Evolutionary conservation across 2,888 invertebrate genomes (phyloP).

Genomic region (Loripinus fragilis): DNA sequence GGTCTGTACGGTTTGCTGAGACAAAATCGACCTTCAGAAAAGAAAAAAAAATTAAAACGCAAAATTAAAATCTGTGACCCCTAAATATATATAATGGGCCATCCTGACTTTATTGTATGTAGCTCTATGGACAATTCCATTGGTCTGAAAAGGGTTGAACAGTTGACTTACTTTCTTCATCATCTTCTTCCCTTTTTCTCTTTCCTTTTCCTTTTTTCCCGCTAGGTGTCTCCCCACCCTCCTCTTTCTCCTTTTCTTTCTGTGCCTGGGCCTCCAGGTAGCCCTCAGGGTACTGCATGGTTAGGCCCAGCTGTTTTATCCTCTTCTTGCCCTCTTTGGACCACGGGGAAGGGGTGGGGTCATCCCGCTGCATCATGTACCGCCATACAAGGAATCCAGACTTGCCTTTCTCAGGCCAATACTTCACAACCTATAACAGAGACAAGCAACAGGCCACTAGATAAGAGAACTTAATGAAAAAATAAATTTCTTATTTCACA

Average conservation of each 20-base stretch:
- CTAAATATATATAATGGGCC: too few species aligned
- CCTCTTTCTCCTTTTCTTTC: conserved; percentile 74
- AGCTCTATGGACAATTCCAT: too few species aligned
- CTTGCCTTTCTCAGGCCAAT: conserved; percentile 90
- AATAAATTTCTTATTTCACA: too few species aligned
- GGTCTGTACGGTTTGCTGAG: too few species aligned
- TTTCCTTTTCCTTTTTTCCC: conserved; percentile 75
- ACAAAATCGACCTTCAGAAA: too few species aligned
- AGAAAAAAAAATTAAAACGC: too few species aligned
- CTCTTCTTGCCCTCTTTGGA: conserved; percentile 87
- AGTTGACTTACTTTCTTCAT: conserved; percentile 30
- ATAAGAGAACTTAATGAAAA: too few species aligned
- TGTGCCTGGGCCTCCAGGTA: conserved; percentile 88
- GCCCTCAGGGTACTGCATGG: conserved; percentile 89
- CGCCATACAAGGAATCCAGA: conserved; percentile 93
- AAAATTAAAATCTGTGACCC: too few species aligned
- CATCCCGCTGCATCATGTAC: conserved; percentile 90
- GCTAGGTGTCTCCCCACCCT: conserved; percentile 58
- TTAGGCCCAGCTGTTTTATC: conserved; percentile 83
- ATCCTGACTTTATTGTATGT: too few species aligned
- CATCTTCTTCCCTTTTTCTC: conserved; percentile 64
- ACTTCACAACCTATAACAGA: conserved; percentile 87
- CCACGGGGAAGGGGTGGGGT: conserved; percentile 92
- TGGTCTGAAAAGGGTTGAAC: too few species aligned
- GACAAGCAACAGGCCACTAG: too few species aligned